These are phyloP conservation scores for Gavialis gangeticus DNA, from an alignment of 2,113 vertebrate genomes.

Conservation along the genomic window DNA sequence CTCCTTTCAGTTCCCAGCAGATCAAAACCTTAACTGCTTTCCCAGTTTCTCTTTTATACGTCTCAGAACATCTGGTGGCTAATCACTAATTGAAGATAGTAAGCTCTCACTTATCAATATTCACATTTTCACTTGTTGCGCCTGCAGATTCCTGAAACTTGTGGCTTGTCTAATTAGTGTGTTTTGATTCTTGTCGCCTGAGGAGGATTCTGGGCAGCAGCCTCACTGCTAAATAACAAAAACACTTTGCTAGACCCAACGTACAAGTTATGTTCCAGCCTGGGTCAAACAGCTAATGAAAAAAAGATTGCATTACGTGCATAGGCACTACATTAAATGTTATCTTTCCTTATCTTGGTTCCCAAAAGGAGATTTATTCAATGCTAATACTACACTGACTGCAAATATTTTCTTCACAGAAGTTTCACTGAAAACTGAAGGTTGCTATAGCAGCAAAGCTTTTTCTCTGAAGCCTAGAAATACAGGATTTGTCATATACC, in stretches of 20 bases:
- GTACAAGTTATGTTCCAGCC: not conserved
- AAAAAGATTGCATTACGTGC: not conserved
- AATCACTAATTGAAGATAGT: not conserved
- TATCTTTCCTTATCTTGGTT: not conserved
- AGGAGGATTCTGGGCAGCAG: too few species aligned
- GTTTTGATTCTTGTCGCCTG: accelerated
- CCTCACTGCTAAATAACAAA: not conserved
- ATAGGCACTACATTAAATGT: not conserved
- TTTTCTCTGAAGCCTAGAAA: not conserved
- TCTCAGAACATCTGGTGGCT: accelerated
- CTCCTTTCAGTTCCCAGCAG: not conserved
- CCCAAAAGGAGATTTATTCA: not conserved
- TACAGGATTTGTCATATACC: not conserved
- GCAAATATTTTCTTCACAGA: not conserved
- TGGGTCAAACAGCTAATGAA: not conserved
- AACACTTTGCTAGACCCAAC: not conserved
- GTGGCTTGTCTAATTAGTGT: too few species aligned
- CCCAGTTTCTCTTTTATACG: not conserved
- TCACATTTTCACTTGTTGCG: accelerated
- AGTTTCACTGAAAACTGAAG: not conserved
- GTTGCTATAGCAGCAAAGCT: not conserved
- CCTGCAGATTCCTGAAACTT: not conserved
- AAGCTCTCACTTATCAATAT: not conserved
- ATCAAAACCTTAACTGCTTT: not conserved
- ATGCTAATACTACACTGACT: not conserved